Evolutionary conservation across 2,888 invertebrate species (phyloP).

Genomic region (Danaus chrysippus): DNA sequence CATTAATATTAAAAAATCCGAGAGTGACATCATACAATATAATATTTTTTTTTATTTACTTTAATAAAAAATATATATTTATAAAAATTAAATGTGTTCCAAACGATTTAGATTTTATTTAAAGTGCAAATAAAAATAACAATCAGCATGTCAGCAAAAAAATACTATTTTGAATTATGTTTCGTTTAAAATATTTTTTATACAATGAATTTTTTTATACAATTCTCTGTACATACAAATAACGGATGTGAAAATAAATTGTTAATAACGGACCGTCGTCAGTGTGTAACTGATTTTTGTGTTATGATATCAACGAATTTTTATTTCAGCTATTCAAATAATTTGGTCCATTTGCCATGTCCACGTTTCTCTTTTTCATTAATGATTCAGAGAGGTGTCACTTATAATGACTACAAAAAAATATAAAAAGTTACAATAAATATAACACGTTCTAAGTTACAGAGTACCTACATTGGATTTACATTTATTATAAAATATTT

Average conservation of each 20-base stretch:
- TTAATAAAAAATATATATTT: too few relatives aligned
- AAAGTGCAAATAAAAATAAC: too few relatives aligned
- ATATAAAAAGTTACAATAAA: not conserved
- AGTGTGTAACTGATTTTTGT: not conserved
- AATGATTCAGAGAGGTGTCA: conserved; percentile 10
- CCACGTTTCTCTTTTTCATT: conserved; percentile 11
- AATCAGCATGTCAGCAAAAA: too few relatives aligned
- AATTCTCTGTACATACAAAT: not conserved
- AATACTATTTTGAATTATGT: not conserved
- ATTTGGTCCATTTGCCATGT: conserved; percentile 17
- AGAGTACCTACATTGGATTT: too few relatives aligned
- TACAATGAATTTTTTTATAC: not conserved
- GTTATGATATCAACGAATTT: conserved; percentile 3
- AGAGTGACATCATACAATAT: too few relatives aligned
- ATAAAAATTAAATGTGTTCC: too few relatives aligned
- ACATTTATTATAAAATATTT: too few relatives aligned
- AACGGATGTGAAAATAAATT: conserved; percentile 1
- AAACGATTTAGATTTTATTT: too few relatives aligned
- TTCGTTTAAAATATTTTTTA: not conserved
- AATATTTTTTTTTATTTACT: too few relatives aligned
- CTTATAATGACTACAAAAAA: not conserved
- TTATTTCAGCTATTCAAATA: conserved; percentile 8
- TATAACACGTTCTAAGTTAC: too few relatives aligned
- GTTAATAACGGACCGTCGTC: conserved; percentile 4
- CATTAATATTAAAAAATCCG: too few relatives aligned